Evolutionary conservation across 2,797 vertebrate genomes (phyloP).

Genomic region (Zenarchopterus dispar): DNA sequence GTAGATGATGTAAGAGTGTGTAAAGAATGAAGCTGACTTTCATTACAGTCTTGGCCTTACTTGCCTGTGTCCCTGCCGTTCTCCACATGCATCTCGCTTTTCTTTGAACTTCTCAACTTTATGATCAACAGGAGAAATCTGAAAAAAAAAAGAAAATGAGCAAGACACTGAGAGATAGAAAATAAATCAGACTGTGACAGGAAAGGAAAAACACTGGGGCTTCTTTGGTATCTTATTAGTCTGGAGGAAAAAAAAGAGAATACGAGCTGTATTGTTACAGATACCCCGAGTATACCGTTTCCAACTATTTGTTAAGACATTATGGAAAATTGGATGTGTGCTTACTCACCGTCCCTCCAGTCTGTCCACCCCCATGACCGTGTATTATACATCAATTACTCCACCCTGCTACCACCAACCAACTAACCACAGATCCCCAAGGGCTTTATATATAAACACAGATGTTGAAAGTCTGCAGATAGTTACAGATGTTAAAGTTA

Average conservation of each 20-base stretch:
- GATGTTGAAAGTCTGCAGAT: slow-evolving; percentile 6
- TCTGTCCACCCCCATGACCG: slow-evolving; percentile 17
- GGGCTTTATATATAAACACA: slow-evolving; percentile 20
- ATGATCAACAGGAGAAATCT: slow-evolving; percentile 8
- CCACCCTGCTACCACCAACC: slow-evolving; percentile 46
- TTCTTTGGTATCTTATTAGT: slow-evolving; percentile 24
- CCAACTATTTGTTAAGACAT: slow-evolving; percentile 27
- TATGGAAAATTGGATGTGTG: slow-evolving; percentile 40
- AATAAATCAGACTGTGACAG: slow-evolving; percentile 20
- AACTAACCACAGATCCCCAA: slow-evolving; percentile 26
- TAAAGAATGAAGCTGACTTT: slow-evolving; percentile 55
- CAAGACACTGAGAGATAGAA: slow-evolving; percentile 4
- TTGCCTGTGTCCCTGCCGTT: slow-evolving; percentile 11
- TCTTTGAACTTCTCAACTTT: slow-evolving; percentile 63
- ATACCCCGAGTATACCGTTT: slow-evolving; percentile 7
- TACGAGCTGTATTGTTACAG: slow-evolving; percentile 4
- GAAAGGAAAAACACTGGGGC: slow-evolving; percentile 15
- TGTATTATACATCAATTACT: slow-evolving; percentile 32
- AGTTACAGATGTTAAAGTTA: slow-evolving; percentile 15
- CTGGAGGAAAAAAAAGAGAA: slow-evolving; percentile 3
- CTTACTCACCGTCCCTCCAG: slow-evolving; percentile 11
- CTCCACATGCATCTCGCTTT: slow-evolving; percentile 16
- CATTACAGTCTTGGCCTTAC: slow-evolving; percentile 46
- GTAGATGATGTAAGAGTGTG: slow-evolving; percentile 48
- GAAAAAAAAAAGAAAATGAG: slow-evolving; percentile 5